Evolutionary conservation across 2,113 vertebrate genomes (phyloP).

Genomic region (Turdus rufiventris): DNA sequence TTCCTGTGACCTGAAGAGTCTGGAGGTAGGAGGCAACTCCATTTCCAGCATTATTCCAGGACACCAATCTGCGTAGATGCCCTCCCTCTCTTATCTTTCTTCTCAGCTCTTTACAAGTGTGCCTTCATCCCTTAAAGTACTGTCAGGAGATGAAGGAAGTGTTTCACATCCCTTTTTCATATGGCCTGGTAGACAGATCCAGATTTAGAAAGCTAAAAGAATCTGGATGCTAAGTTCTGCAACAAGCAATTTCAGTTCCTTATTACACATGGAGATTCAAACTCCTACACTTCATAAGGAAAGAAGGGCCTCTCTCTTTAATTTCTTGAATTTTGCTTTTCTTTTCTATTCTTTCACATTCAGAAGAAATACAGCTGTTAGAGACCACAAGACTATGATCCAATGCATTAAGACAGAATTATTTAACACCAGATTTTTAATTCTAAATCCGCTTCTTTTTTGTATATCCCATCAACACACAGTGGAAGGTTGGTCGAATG

Average conservation of each 20-base stretch:
- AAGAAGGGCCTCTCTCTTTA: not conserved
- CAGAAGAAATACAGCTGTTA: not conserved
- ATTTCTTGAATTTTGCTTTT: not conserved
- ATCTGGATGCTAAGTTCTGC: not conserved
- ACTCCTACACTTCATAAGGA: not conserved
- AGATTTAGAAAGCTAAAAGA: not conserved
- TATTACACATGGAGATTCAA: not conserved
- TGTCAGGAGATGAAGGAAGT: not conserved
- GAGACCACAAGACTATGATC: not conserved
- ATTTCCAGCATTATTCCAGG: not conserved
- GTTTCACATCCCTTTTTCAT: constrained; percentile 4
- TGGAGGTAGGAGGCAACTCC: not conserved
- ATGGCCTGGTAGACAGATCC: not conserved
- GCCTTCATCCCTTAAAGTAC: not conserved
- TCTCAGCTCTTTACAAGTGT: not conserved
- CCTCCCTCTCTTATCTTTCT: not conserved
- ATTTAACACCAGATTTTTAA: not conserved
- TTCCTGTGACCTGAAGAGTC: fast-evolving
- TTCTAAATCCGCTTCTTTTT: not conserved
- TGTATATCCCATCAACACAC: not conserved
- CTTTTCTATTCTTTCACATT: not conserved
- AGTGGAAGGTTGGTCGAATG: not conserved
- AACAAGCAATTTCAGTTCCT: constrained; percentile 20
- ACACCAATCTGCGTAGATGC: not conserved
- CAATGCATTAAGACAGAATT: not conserved